Base-by-base conservation (phyloP, 2,797 vertebrate genomes). In the Triplophysa yarkandensis region DNA sequence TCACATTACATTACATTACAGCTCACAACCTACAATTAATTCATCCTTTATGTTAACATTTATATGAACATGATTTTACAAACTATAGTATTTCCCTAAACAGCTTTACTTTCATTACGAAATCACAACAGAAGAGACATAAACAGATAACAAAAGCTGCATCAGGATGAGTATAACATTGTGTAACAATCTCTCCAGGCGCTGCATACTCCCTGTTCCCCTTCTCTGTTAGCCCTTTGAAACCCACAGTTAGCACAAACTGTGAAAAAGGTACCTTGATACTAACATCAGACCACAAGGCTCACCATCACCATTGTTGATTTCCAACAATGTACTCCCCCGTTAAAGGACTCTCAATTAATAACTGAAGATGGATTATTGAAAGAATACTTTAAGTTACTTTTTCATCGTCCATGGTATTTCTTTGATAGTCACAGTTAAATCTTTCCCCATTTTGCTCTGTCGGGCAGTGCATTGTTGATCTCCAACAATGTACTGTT, bases 401-500 rank as follows among this genome's bases (percentile, higher is more conserved):
- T 52, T 54, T 63, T 81, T 77, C 11, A 36, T 7, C 11, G 3
- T 36, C 3, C 9, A 39, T 77, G 81, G 82, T 79, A 77, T 81
- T 82, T 76, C 81, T 48, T 78, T 82, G 77, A 77, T 83, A 63
- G 46, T 84, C 66, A 84, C 71, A 70, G 79, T 78, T 68, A 71
- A 87, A 84, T 83, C 86, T 88, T 76, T 82, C 86, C 88, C 88
- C 81, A 87, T 89, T 87, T 90, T 92, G 93, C 93, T 87, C 92
- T 92, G 91, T 92, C 89, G 94, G 93, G 94, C 94, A 62, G 95
- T 94, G 93, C 94, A 94, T 95, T 96, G 94, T 95, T 96, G 95
- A 94, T 91, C 88, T 89, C 91, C 94, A 96, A 95, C 94, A 96
- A 95, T 95, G 93, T 95, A 91, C 95, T 96, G 94, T 94, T 94